phyloP scores from a whole-genome alignment of 2,797 vertebrate species.

The Hippoglossus hippoglossus region DNA sequence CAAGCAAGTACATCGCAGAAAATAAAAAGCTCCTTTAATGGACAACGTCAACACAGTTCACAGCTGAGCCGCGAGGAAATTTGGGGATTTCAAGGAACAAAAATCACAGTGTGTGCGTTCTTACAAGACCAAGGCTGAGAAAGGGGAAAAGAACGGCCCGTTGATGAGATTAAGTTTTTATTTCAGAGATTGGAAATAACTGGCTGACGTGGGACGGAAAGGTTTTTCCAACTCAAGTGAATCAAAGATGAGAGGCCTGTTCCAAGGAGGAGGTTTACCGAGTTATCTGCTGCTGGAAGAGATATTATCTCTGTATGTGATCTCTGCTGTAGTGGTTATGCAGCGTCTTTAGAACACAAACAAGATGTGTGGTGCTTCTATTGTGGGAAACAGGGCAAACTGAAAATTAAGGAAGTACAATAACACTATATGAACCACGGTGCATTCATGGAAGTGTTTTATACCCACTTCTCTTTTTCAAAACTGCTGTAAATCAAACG shows the following conservation, averaged over 20 bases:
- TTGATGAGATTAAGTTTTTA: slow-evolving; percentile 1
- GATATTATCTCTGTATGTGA: too few relatives aligned
- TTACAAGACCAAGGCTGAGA: too few relatives aligned
- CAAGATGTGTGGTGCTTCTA: slow-evolving; percentile 1
- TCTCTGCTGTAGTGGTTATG: too few relatives aligned
- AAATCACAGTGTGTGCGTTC: neutral
- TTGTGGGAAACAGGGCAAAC: slow-evolving; percentile 30
- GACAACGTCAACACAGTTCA: slow-evolving; percentile 8
- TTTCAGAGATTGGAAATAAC: neutral
- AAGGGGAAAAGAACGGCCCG: neutral
- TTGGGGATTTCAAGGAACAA: neutral
- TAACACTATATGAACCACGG: neutral
- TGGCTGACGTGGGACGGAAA: neutral
- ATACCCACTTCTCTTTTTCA: slow-evolving; percentile 60
- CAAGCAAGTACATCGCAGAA: neutral
- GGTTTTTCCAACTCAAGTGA: neutral
- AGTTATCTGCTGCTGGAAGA: too few relatives aligned
- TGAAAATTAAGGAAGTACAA: slow-evolving; percentile 46
- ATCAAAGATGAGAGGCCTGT: neutral
- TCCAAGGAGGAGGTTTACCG: neutral
- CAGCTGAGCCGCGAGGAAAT: slow-evolving; percentile 9
- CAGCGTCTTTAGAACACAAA: neutral
- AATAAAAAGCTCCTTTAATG: slow-evolving; percentile 3
- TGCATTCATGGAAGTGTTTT: slow-evolving; percentile 33
- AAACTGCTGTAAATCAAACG: slow-evolving; percentile 49